Conservation (phyloP, 1,140 invertebrate genomes). For the Laupala kohalensis region DNA sequence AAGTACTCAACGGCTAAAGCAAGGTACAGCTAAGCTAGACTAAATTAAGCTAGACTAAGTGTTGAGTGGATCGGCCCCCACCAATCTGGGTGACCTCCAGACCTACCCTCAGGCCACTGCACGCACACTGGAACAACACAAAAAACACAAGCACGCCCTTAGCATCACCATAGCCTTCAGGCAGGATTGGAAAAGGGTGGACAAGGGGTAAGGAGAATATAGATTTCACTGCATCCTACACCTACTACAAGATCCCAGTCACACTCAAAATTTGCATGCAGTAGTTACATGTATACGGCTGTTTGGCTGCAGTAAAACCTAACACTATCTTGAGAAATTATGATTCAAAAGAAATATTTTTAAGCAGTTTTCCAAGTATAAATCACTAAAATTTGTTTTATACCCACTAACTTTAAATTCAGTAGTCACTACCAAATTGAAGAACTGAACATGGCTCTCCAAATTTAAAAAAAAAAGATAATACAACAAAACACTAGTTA, state of each 20-base stretch:
- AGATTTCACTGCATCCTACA: not conserved
- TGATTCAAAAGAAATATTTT: no score
- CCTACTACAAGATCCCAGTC: not conserved
- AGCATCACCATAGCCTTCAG: not conserved
- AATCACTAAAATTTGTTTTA: no score
- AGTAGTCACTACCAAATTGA: no score
- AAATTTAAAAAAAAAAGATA: no score
- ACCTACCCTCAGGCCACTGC: constrained; percentile 75
- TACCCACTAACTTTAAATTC: no score
- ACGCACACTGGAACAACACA: constrained; percentile 65
- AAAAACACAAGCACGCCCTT: constrained; percentile 11
- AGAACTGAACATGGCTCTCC: no score
- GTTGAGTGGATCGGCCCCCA: not conserved
- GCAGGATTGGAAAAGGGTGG: not conserved
- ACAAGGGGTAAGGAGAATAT: not conserved
- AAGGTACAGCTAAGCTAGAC: not conserved
- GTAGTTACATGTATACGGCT: not conserved
- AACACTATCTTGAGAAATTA: no score
- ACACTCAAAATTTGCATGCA: not conserved
- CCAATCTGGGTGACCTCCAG: not conserved
- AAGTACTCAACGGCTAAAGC: not conserved
- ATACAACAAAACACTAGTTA: no score
- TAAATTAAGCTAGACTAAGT: not conserved
- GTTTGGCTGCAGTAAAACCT: no score
- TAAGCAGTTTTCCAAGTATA: no score